These are phyloP conservation scores for Netelia fuscicornis DNA, from an alignment of 2,888 invertebrate species.

Conservation along the genomic window DNA sequence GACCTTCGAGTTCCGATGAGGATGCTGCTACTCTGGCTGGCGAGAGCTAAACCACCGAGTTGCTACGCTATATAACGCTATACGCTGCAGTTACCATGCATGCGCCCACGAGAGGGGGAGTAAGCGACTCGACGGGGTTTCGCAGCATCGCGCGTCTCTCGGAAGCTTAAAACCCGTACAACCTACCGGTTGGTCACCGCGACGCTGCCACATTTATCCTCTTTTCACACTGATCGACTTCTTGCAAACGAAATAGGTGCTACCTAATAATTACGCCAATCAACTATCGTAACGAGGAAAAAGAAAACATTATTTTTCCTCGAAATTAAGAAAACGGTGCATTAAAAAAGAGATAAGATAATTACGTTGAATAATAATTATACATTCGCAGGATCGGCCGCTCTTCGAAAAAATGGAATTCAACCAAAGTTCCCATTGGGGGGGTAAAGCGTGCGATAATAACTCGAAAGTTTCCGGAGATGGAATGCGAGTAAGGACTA, in stretches of 20 bases:
- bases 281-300: no score
- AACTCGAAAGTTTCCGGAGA: neutral
- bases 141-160: conserved; percentile 66
- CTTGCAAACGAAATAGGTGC: no score
- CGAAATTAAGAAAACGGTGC: no score
- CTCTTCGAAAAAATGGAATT: neutral
- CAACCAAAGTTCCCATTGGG: neutral
- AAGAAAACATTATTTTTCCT: no score
- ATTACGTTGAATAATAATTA: no score
- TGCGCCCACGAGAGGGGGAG: conserved; percentile 63
- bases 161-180: conserved; percentile 72
- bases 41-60: conserved; percentile 53
- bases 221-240: conserved; percentile 12
- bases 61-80: conserved; percentile 61
- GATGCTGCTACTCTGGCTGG: conserved; percentile 66
- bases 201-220: conserved; percentile 34
- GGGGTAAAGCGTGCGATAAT: neutral
- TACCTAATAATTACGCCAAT: no score
- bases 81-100: conserved; percentile 71
- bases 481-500: neutral
- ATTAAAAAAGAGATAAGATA: no score
- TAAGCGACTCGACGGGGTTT: conserved; percentile 53
- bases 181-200: conserved; percentile 62
- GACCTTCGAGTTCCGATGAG: conserved; percentile 81
- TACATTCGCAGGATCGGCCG: no score